phyloP scores from a whole-genome alignment of 2,888 invertebrate genomes.

The Volucella zonaria region DNA sequence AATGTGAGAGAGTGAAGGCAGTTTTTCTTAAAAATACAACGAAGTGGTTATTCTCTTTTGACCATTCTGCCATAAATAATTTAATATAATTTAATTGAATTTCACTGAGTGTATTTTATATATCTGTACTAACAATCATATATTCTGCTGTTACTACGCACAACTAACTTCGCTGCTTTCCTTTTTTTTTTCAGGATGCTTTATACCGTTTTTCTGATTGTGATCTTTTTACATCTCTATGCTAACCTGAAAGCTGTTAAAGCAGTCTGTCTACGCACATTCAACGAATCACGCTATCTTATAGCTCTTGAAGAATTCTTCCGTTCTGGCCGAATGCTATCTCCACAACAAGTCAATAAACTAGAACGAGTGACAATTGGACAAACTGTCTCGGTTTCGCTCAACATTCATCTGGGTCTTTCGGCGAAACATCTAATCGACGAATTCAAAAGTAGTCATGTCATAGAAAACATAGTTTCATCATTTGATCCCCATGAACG shows the following conservation, averaged over 20 bases:
- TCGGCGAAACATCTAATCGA: slow-evolving; percentile 81
- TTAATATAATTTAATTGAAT: no score
- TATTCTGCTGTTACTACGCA: no score
- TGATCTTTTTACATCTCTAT: slow-evolving; percentile 91
- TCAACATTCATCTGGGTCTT: slow-evolving; percentile 80
- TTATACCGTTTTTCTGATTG: slow-evolving; percentile 88
- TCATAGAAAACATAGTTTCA: slow-evolving; percentile 81
- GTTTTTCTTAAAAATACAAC: no score
- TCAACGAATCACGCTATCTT: slow-evolving; percentile 91
- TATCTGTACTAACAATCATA: no score
- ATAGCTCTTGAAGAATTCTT: slow-evolving; percentile 88
- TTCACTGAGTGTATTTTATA: no score
- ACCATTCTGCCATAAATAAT: no score
- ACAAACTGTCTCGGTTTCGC: slow-evolving; percentile 83
- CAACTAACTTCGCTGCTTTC: no score
- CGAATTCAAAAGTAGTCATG: slow-evolving; percentile 81
- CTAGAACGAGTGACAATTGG: slow-evolving; percentile 88
- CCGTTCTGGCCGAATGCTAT: slow-evolving; percentile 84
- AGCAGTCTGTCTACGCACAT: slow-evolving; percentile 89
- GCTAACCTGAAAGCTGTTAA: slow-evolving; percentile 95
- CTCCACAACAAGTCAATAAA: slow-evolving; percentile 86
- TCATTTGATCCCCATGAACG: slow-evolving; percentile 82
- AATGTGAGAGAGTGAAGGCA: no score
- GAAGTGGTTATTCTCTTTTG: no score
- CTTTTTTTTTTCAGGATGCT: slow-evolving; percentile 84